Conservation (phyloP, 1,140 invertebrate genomes). For the Drosophila ambigua region DNA sequence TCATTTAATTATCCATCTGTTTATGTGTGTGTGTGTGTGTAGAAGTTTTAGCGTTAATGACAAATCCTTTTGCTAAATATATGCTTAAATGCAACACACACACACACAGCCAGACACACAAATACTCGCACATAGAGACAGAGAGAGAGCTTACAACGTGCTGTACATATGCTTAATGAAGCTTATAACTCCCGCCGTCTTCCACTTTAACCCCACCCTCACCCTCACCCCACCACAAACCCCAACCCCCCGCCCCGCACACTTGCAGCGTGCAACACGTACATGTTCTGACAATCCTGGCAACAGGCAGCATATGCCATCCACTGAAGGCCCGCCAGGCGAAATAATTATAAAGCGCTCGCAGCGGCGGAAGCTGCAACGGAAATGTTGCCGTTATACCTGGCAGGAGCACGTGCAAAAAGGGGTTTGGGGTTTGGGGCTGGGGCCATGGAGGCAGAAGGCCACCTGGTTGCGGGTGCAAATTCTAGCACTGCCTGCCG, state of each 20-base stretch:
- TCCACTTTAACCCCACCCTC: slow-evolving; percentile 3
- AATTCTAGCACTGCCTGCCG: slow-evolving; percentile 80
- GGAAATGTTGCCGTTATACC: slow-evolving; percentile 80
- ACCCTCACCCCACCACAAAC: neutral
- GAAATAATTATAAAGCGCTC: slow-evolving; percentile 83
- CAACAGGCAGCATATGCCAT: slow-evolving; percentile 81
- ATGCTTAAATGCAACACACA: slow-evolving; percentile 78
- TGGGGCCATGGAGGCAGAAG: slow-evolving; percentile 13
- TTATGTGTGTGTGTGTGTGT: neutral
- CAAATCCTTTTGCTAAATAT: slow-evolving; percentile 83
- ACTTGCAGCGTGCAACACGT: slow-evolving; percentile 71
- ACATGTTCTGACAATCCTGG: slow-evolving; percentile 75
- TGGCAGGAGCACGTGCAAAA: slow-evolving; percentile 72
- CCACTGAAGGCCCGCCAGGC: slow-evolving; percentile 77
- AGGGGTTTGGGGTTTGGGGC: neutral
- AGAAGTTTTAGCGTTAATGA: slow-evolving; percentile 72
- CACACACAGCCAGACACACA: slow-evolving; percentile 21
- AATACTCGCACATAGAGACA: slow-evolving; percentile 17
- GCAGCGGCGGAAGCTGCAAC: slow-evolving; percentile 76
- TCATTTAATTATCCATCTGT: slow-evolving; percentile 75
- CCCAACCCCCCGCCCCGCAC: slow-evolving; percentile 1
- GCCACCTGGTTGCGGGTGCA: slow-evolving; percentile 66
- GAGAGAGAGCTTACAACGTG: slow-evolving; percentile 69
- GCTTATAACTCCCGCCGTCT: slow-evolving; percentile 79
- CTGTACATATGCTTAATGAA: slow-evolving; percentile 83